Evolutionary conservation across 2,888 invertebrate genomes (phyloP), one percentile per base, ranked within the genome.

Genomic region (Sceliomorpha sp.): DNA sequence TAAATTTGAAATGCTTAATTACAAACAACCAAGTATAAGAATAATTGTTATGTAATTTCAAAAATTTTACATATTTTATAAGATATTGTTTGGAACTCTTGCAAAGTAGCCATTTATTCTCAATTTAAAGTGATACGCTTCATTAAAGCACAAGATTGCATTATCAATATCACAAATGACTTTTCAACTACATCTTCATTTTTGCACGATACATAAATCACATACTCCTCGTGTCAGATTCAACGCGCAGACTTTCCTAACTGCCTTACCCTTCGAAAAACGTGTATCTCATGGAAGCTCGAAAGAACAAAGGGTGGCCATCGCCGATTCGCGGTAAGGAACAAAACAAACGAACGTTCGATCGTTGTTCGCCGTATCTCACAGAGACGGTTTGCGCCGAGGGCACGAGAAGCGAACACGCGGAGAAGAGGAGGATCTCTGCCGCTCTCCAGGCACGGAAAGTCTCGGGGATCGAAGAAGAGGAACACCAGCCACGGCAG

Each of bases 231-330:
- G 62, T 39, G 62, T 53, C 62, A 37, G 39, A 56, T 50, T 36
- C 40, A 36, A 40, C 66, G 40, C 45, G 9, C 13, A 58, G 45
- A 10, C 17, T 31, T 42, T 58, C 40, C 3, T 45, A 45, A 9
- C 31, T 29, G 14, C 15, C 31, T 45, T 31, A 14, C 31, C 31
- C 29, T 34, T 15, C 9, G 37, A 42, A 13, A 42, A 42, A 42
- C 27, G 12, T 32, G 53, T 36, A 48, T 50, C 31, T 42, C 6
- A 29, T 50, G 59, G 70, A 62, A 62, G 66, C 58, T 50, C 59
- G 60, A 48, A 45, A 44, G 56, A 71, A 69, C 67, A 63, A 63
- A 72, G 62, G 64, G 58, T 63, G 55, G 69, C 45, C 56, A 63
- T 58, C 55, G 50, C 51, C 56, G 55, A 45, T 68, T 60, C 68